Evolutionary conservation across 2,888 invertebrate species (phyloP).

Genomic region (Agriopis aurantiaria): DNA sequence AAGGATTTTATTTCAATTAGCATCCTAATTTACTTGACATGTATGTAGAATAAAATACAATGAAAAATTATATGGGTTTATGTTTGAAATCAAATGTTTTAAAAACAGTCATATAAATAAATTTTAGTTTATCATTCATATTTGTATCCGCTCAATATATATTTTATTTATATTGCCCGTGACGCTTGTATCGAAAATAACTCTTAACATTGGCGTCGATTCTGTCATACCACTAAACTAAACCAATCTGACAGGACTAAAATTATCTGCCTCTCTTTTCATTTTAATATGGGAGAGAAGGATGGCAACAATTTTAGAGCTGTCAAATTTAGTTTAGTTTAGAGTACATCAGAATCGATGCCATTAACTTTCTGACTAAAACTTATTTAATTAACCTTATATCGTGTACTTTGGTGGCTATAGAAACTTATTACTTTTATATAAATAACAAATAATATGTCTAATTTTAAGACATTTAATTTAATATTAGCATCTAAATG

Average conservation of each 20-base stretch:
- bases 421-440: conserved; percentile 35
- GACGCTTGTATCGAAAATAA: conserved; percentile 36
- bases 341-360: too few relatives aligned
- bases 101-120: background rate
- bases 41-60: background rate
- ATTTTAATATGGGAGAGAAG: too few relatives aligned
- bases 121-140: background rate
- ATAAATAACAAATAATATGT: conserved; percentile 22
- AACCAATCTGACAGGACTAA: too few relatives aligned
- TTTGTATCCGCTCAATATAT: conserved; percentile 14
- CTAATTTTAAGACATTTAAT: conserved; percentile 14
- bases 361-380: conserved; percentile 3
- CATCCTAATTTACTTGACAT: too few relatives aligned
- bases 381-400: conserved; percentile 25
- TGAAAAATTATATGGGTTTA: background rate
- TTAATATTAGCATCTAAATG: conserved; percentile 12
- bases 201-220: too few relatives aligned
- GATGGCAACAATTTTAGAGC: too few relatives aligned
- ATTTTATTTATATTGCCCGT: conserved; percentile 39
- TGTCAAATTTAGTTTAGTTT: too few relatives aligned
- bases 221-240: too few relatives aligned
- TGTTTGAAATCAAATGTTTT: background rate
- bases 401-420: conserved; percentile 34
- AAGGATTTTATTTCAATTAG: too few relatives aligned
- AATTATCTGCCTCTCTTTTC: too few relatives aligned